phyloP scores from a whole-genome alignment of 2,797 vertebrate species.

The Naso thynnoides region DNA sequence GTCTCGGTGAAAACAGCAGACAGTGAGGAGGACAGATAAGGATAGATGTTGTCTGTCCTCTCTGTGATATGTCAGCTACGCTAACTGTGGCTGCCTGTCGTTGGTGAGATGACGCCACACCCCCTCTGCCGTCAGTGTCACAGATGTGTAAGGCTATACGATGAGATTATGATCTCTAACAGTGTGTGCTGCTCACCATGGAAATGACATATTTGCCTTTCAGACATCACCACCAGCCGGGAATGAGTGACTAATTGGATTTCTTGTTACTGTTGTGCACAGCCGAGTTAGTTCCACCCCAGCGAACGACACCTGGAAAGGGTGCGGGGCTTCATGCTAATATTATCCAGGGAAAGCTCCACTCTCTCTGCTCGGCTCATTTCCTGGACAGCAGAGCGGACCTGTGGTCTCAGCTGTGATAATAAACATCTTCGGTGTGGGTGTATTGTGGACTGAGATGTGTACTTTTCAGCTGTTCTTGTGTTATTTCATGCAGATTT shows the following conservation, averaged over 20 bases:
- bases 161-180: conserved; percentile 52
- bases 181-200: conserved; percentile 26
- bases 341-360: conserved; percentile 73
- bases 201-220: conserved; percentile 52
- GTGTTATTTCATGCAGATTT: conserved; percentile 10
- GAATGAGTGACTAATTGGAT: conserved; percentile 52
- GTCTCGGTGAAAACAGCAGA: conserved; percentile 21
- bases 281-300: conserved; percentile 67
- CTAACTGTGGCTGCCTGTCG: not conserved
- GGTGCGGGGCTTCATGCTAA: conserved; percentile 55
- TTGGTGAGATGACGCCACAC: conserved; percentile 2
- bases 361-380: conserved; percentile 61
- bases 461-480: conserved; percentile 15
- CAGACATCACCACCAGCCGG: conserved; percentile 32
- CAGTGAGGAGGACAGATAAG: not conserved
- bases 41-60: conserved; percentile 17
- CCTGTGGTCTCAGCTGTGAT: conserved; percentile 75
- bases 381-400: conserved; percentile 72
- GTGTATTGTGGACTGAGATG: conserved; percentile 23
- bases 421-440: conserved; percentile 54
- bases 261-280: conserved; percentile 53
- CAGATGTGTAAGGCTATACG: conserved; percentile 20
- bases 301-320: conserved; percentile 64
- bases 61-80: conserved; percentile 3
- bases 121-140: conserved; percentile 20